Evolutionary conservation across 2,797 vertebrate species (phyloP), one percentile per base, ranked within the genome.

Genomic region (Mycteria americana): DNA sequence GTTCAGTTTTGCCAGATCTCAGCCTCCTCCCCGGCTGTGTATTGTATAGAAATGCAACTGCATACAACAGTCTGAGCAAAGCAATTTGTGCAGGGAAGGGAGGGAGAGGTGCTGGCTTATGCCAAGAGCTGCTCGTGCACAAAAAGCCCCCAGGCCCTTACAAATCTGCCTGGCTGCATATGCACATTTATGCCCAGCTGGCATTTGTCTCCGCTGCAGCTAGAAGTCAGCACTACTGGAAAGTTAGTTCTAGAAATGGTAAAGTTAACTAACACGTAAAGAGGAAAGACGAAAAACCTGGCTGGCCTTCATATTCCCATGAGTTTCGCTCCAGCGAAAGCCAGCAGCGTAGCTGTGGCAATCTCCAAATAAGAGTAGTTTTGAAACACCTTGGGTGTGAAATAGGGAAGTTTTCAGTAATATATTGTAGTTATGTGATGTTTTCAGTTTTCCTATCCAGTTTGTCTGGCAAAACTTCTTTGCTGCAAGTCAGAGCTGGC

Each of bases 1-100:
- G 46, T 70, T 88, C 37, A 13, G 21, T 70, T 93, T 73, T 77
- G 73, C 88, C 67, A 88, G 59, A 78, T 92, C 78, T 80, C 81
- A 43, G 2, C 92, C 75, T 79, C 50, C 23, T 95, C 35, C 37
- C 25, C 3, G 13, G 59, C 82, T 80, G n/a, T 28, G 15, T 54
- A 11, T 77, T 75, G 35, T 59, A 4, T 12, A 76, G 82, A 92
- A 92, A 93, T 56, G 62, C 50, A 80, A 56, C 73, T 56, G 82
- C 54, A 17, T 13, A 4, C 12, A 37, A 28, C 37, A 65, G 51
- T 22, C 25, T 60, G 68, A 83, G 92, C 72, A 89, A 89, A 95
- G 50, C 60, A 35, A 12, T 94, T 88, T 3, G 5, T 30, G 30
- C 45, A 33, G 73, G 46, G 43, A 31, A 83, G 43, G 60, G 60